Percentiles rank a stretch among this genome's conserved stretches.
Conservation (phyloP, 2,797 vertebrate species). For the Malurus splendens region DNA sequence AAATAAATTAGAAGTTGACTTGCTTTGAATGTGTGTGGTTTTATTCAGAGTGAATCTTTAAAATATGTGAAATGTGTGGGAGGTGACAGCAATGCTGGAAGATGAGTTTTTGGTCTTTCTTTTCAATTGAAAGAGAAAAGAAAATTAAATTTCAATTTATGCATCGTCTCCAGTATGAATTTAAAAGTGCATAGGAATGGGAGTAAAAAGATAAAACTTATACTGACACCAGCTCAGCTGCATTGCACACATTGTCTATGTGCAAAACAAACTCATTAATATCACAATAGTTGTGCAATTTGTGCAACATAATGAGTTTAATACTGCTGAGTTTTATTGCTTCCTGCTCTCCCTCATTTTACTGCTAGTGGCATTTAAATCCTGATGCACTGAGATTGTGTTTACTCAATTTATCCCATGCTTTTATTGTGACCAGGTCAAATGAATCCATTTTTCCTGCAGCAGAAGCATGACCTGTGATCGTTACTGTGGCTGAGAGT, state of each 20-base stretch:
- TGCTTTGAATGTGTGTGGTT: neutral
- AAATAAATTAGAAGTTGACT: neutral
- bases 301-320: neutral
- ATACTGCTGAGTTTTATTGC: neutral
- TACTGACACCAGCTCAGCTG: neutral
- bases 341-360: neutral
- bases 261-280: neutral
- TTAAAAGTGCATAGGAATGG: neutral
- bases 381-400: neutral
- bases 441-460: neutral
- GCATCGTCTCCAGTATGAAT: neutral
- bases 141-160: conserved; percentile 10
- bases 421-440: neutral
- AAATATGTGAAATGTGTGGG: neutral
- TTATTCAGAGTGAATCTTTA: neutral
- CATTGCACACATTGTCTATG: neutral
- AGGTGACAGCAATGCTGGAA: neutral
- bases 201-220: neutral
- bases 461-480: neutral
- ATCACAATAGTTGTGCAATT: neutral
- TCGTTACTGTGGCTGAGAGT: neutral
- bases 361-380: neutral
- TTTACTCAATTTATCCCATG: neutral
- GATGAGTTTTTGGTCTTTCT: neutral
- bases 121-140: neutral